Base-by-base conservation (phyloP, 2,797 vertebrate species). In the Catharus ustulatus region DNA sequence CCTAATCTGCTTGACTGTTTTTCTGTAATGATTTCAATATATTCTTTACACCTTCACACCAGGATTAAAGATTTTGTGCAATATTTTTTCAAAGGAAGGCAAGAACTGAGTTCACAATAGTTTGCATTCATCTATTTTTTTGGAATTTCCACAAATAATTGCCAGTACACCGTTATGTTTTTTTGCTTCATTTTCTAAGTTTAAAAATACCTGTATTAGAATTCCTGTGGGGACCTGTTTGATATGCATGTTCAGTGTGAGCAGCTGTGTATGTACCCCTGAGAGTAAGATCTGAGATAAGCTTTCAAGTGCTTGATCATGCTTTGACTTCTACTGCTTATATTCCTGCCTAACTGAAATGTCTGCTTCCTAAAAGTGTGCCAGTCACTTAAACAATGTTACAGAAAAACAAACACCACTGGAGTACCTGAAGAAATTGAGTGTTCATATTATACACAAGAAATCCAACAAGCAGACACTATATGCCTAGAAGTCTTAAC, bases 121-220 rank as follows among this genome's bases (percentile, higher is more conserved):
- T 29, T 16, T 55, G 1, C 22, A 29, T 63, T 71, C 1, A 73
- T 20, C 17, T 61, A 2, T 32, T 52, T 57, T 57, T 38, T 13
- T 46, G 27, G 13, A n/a, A 64, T 52, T 93, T 84, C 21, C 19
- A 72, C 23, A 78, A 34, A 26, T 21, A 91, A 63, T 77, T 52
- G 1, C 30, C 20, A 40, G 24, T 19, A 5, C 4, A 55, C 1
- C 0, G 2, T 51, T 63, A 40, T 7, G 18, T 0, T 15, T 46
- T 89, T 81, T 73, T 32, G 23, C 43, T 24, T 15, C 8, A 14
- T 80, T 85, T 83, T 75, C 23, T 10, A 48, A 64, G 20, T 18
- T 76, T 38, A 72, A 26, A 78, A 74, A 88, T 36, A 69, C 6
- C 2, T 61, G 3, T n/a, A 58, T 67, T 72, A 85, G 4, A 34